These are phyloP conservation scores for Bombylius major DNA, from an alignment of 2,888 invertebrate genomes.

Conservation along the genomic window DNA sequence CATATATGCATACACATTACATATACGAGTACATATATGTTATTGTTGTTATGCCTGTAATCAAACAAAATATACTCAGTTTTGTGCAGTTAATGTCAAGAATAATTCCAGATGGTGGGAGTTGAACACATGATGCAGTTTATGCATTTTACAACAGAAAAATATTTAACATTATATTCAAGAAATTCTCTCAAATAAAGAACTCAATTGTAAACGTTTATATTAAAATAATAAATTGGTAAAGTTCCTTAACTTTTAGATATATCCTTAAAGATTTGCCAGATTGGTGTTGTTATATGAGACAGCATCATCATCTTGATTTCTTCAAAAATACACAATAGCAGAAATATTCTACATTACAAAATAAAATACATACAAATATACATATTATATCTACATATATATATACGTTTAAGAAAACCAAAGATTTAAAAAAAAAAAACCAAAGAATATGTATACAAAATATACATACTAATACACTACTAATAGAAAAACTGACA, in stretches of 20 bases:
- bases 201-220: conserved; percentile 14
- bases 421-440: neutral
- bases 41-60: no score
- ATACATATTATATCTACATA: no score
- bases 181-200: conserved; percentile 7
- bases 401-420: neutral
- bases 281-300: neutral
- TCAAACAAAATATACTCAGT: neutral
- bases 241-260: neutral
- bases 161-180: neutral
- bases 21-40: no score
- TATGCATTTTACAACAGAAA: neutral
- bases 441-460: no score
- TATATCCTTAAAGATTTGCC: neutral
- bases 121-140: conserved; percentile 7
- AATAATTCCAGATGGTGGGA: conserved; percentile 9
- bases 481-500: neutral
- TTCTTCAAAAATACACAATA: neutral
- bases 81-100: neutral
- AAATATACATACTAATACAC: neutral
- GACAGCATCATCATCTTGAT: neutral
- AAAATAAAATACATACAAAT: no score
- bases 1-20: no score
- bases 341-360: no score
- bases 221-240: conserved; percentile 14